Percentiles rank a stretch among this genome's conserved stretches.
Conservation (phyloP, 2,888 invertebrate species). For the Nipponacmea schrenckii region DNA sequence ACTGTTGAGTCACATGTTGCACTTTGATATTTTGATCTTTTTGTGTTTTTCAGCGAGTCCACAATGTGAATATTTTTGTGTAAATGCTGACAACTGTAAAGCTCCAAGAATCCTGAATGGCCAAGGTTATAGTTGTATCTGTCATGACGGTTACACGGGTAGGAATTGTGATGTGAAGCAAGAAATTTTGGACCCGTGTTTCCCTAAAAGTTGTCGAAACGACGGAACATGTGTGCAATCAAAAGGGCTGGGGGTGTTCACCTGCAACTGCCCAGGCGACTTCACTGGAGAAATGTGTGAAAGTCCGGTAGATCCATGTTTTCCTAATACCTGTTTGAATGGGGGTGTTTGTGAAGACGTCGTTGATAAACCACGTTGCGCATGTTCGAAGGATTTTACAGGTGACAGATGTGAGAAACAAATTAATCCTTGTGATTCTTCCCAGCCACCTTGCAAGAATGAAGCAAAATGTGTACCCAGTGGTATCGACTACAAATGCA, state of each 20-base stretch:
- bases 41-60: not conserved
- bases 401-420: constrained; percentile 13
- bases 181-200: constrained; percentile 13
- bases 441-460: constrained; percentile 13
- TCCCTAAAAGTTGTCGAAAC: constrained; percentile 11
- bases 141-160: constrained; percentile 17
- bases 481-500: not conserved
- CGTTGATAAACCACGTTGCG: not conserved
- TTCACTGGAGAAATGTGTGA: not conserved
- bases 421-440: constrained; percentile 5
- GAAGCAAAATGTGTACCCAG: constrained; percentile 7
- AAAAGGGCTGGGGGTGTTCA: not conserved
- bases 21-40: no score
- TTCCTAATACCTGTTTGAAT: not conserved
- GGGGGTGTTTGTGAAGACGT: not conserved
- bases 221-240: constrained; percentile 10
- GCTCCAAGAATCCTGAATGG: not conserved
- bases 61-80: constrained; percentile 5
- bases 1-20: no score
- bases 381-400: constrained; percentile 11
- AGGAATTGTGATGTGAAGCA: constrained; percentile 14
- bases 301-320: not conserved
- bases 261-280: not conserved
- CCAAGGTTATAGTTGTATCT: constrained; percentile 11
- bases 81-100: not conserved